These are phyloP conservation scores for Thera obeliscata DNA, from an alignment of 2,888 invertebrate species.

Conservation along the genomic window DNA sequence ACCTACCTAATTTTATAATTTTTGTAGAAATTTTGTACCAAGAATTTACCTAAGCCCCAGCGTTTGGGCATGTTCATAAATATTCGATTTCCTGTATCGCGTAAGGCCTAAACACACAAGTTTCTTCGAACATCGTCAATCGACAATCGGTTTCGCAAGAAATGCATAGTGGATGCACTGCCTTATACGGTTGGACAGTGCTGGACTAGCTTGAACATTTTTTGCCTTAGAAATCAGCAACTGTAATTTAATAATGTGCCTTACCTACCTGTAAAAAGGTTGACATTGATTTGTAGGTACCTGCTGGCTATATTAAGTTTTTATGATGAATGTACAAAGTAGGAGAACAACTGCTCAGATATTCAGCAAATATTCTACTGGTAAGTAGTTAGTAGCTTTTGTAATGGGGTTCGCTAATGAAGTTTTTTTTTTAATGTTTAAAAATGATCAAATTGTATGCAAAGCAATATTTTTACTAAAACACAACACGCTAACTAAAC, in stretches of 20 bases:
- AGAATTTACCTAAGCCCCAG: slow-evolving; percentile 10
- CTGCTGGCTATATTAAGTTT: not conserved
- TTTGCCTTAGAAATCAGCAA: slow-evolving; percentile 15
- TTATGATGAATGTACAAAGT: too few species aligned
- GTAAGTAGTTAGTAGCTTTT: too few species aligned
- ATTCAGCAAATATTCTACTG: too few species aligned
- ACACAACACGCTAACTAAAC: too few species aligned
- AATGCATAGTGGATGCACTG: slow-evolving; percentile 49
- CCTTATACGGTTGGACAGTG: slow-evolving; percentile 53
- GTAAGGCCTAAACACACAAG: slow-evolving; percentile 33
- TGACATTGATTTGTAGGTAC: slow-evolving; percentile 2
- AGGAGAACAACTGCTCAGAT: too few species aligned
- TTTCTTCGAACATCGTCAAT: slow-evolving; percentile 40
- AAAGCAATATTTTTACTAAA: too few species aligned
- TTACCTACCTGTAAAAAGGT: not conserved
- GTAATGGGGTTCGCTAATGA: too few species aligned
- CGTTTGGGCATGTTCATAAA: not conserved
- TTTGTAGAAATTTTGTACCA: not conserved
- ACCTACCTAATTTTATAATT: not conserved
- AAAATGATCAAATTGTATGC: too few species aligned
- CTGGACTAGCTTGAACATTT: slow-evolving; percentile 15
- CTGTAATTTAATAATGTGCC: slow-evolving; percentile 12
- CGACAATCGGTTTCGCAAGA: slow-evolving; percentile 63
- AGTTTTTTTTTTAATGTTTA: too few species aligned
- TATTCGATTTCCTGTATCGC: slow-evolving; percentile 36